These are phyloP conservation scores for Zonotrichia leucophrys DNA, from an alignment of 2,113 vertebrate species.

Conservation along the genomic window DNA sequence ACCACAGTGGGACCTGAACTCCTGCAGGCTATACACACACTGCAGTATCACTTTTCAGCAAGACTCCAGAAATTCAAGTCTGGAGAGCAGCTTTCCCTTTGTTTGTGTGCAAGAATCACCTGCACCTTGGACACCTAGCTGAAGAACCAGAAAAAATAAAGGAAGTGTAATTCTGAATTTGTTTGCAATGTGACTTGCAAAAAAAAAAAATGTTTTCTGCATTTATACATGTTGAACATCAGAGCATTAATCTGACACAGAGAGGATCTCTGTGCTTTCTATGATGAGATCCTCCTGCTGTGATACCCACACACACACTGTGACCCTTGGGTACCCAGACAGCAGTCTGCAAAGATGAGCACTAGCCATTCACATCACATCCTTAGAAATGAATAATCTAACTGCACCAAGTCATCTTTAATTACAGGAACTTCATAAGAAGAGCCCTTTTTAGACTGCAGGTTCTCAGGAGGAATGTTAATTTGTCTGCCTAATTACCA, in stretches of 20 bases:
- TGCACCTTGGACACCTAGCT: not conserved
- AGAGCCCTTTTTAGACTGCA: constrained; percentile 47
- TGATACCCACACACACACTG: not conserved
- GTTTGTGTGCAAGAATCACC: not conserved
- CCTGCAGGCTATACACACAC: not conserved
- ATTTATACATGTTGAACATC: not conserved
- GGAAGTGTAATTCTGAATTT: not conserved
- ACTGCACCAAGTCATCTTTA: constrained; percentile 48
- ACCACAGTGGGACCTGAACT: not conserved
- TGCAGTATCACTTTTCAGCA: not conserved
- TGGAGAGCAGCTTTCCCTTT: not conserved
- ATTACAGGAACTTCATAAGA: constrained; percentile 64
- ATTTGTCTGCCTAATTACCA: constrained; percentile 71
- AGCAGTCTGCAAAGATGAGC: not conserved
- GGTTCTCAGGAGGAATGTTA: constrained; percentile 66
- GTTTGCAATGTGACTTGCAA: not conserved
- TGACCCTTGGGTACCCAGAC: not conserved
- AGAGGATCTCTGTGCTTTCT: not conserved
- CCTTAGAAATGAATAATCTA: constrained; percentile 42
- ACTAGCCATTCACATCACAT: constrained; percentile 49
- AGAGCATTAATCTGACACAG: not conserved
- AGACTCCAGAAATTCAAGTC: not conserved
- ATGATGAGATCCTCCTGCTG: not conserved
- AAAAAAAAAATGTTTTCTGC: not conserved
- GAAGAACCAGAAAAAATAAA: not conserved